phyloP scores from a whole-genome alignment of 2,113 vertebrate species.

The Callionymus lyra region DNA sequence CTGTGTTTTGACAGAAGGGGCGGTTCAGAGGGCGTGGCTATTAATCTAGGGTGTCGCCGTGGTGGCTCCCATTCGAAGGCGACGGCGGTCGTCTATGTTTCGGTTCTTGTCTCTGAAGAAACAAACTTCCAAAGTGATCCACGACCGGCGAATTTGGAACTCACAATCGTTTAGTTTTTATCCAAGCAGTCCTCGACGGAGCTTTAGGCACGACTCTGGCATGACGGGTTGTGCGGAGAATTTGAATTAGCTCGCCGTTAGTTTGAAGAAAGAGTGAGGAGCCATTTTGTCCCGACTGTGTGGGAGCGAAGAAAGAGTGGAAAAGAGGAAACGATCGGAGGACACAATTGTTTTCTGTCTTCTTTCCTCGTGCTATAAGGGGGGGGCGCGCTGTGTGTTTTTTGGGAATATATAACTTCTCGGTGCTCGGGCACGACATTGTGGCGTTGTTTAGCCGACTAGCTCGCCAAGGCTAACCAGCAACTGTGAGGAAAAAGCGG shows the following conservation, averaged over 20 bases:
- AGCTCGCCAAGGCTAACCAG: slow-evolving; percentile 55
- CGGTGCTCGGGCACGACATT: slow-evolving; percentile 19
- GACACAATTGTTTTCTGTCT: slow-evolving; percentile 39
- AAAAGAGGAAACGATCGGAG: slow-evolving; percentile 53
- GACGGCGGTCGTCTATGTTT: slow-evolving; percentile 70
- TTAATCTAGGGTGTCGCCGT: slow-evolving; percentile 65
- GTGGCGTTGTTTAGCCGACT: slow-evolving; percentile 47
- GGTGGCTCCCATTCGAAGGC: slow-evolving; percentile 71
- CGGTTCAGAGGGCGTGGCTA: slow-evolving; percentile 40
- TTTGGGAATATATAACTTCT: slow-evolving; percentile 27
- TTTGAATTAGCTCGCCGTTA: slow-evolving; percentile 67
- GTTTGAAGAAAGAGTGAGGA: slow-evolving; percentile 72
- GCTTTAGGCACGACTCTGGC: slow-evolving; percentile 37
- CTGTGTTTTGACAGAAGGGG: slow-evolving; percentile 31
- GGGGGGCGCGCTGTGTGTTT: slow-evolving; percentile 12
- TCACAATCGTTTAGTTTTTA: slow-evolving; percentile 18
- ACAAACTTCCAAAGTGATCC: slow-evolving; percentile 11
- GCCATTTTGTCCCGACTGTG: slow-evolving; percentile 79
- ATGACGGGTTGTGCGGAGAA: slow-evolving; percentile 64
- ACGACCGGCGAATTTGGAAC: slow-evolving; percentile 17
- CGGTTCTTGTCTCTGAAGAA: slow-evolving; percentile 35
- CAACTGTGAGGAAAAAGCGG: slow-evolving; percentile 46
- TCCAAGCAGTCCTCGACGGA: slow-evolving; percentile 19
- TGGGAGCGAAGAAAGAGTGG: slow-evolving; percentile 64
- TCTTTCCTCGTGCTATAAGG: slow-evolving; percentile 36